Conservation (phyloP, 1,140 invertebrate species). For the Drosophila kanapiae region DNA sequence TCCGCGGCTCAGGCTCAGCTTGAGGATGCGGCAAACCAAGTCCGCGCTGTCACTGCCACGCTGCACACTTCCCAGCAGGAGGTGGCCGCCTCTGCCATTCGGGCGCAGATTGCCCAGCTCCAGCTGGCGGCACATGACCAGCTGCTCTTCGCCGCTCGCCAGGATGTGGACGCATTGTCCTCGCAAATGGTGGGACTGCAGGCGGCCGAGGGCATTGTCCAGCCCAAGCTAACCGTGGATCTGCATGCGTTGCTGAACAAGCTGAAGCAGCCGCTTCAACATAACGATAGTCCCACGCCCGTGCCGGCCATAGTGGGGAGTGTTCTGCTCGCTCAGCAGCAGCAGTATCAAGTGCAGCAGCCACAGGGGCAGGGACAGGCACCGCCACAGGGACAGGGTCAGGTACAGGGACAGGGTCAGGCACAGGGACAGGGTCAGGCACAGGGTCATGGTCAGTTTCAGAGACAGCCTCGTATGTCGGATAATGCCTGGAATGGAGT, state of each 20-base stretch:
- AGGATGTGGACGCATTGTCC: conserved; percentile 80
- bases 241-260: conserved; percentile 70
- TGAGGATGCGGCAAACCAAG: conserved; percentile 79
- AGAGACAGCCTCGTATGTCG: background rate
- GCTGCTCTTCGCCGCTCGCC: conserved; percentile 78
- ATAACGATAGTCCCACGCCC: conserved; percentile 66
- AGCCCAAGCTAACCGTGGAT: conserved; percentile 73
- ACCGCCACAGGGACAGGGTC: background rate
- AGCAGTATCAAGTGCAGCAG: background rate
- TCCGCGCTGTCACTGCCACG: conserved; percentile 75
- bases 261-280: conserved; percentile 72
- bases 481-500: background rate
- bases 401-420: background rate
- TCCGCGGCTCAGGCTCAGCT: conserved; percentile 66
- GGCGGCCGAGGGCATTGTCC: conserved; percentile 80
- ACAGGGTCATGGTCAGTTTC: background rate
- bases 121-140: conserved; percentile 84
- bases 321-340: conserved; percentile 7
- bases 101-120: conserved; percentile 80
- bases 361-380: background rate
- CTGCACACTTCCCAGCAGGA: conserved; percentile 81
- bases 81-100: conserved; percentile 76
- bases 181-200: conserved; percentile 83
- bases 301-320: conserved; percentile 55
- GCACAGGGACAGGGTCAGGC: background rate